phyloP scores from a whole-genome alignment of 2,797 vertebrate species.

The Cryptoblepharus egeriae region DNA sequence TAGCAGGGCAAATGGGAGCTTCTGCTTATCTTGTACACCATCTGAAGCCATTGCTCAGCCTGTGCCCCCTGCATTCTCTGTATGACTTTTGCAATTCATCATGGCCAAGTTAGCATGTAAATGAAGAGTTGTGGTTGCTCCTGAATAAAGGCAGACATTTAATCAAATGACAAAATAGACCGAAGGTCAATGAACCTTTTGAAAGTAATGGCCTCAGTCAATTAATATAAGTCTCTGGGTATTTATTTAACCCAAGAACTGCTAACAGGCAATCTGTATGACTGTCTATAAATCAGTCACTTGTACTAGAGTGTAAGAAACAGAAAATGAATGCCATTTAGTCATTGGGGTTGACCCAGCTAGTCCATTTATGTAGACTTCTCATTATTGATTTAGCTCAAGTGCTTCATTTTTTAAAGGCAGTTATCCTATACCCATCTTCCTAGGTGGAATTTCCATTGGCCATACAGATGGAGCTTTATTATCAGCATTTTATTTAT shows the following conservation, averaged over 20 bases:
- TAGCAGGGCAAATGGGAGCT: background rate
- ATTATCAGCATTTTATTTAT: too few relatives aligned
- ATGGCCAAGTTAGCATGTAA: background rate
- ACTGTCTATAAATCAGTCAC: background rate
- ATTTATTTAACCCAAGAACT: background rate
- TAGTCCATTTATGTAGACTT: background rate
- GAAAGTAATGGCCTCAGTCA: background rate
- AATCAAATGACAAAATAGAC: background rate
- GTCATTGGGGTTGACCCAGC: background rate
- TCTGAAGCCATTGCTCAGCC: background rate
- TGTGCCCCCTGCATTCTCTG: background rate
- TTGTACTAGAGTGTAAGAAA: background rate
- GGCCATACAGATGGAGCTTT: too few relatives aligned
- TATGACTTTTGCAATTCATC: conserved; percentile 7
- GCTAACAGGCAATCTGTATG: background rate
- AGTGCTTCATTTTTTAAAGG: too few relatives aligned
- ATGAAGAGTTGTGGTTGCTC: background rate
- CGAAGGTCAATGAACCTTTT: background rate
- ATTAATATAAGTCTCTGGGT: background rate
- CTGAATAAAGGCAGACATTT: background rate
- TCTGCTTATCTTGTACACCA: background rate
- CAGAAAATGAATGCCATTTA: background rate
- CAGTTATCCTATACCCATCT: too few relatives aligned
- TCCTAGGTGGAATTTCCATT: too few relatives aligned
- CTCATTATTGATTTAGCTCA: too few relatives aligned